Conservation (phyloP, 2,797 vertebrate species). For the Lepus oiostolus region DNA sequence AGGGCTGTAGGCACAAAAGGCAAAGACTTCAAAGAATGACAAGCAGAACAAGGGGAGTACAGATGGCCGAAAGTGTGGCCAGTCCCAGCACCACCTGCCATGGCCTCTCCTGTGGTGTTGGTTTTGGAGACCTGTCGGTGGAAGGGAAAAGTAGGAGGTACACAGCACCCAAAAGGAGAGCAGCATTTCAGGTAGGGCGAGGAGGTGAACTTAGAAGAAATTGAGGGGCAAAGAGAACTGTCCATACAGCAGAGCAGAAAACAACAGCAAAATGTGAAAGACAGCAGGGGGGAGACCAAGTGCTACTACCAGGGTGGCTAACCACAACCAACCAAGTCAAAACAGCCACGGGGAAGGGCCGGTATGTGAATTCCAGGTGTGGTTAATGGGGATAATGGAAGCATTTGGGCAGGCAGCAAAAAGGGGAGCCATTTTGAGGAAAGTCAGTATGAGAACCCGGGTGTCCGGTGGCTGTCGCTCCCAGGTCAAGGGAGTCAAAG, state of each 20-base stretch:
- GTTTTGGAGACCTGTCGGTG: not conserved
- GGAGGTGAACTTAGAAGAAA: not conserved
- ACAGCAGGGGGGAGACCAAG: accelerated
- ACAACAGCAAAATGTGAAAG: accelerated
- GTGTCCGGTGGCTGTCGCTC: not conserved
- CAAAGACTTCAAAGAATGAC: not conserved
- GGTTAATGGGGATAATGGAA: not conserved
- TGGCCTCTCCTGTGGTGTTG: accelerated
- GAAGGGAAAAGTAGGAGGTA: not conserved
- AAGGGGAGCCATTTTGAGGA: not conserved
- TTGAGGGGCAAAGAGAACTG: not conserved
- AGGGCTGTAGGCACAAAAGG: not conserved
- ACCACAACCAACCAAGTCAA: not conserved
- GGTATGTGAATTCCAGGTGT: not conserved
- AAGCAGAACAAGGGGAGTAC: not conserved
- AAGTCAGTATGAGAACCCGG: not conserved
- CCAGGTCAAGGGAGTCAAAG: not conserved
- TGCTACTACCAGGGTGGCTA: not conserved
- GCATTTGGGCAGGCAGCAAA: not conserved
- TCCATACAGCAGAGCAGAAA: not conserved
- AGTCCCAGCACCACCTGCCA: accelerated
- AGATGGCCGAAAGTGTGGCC: no score
- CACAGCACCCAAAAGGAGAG: accelerated
- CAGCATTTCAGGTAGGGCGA: not conserved
- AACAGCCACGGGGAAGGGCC: not conserved